phyloP scores from a whole-genome alignment of 2,113 vertebrate species.

The Saccopteryx bilineata region DNA sequence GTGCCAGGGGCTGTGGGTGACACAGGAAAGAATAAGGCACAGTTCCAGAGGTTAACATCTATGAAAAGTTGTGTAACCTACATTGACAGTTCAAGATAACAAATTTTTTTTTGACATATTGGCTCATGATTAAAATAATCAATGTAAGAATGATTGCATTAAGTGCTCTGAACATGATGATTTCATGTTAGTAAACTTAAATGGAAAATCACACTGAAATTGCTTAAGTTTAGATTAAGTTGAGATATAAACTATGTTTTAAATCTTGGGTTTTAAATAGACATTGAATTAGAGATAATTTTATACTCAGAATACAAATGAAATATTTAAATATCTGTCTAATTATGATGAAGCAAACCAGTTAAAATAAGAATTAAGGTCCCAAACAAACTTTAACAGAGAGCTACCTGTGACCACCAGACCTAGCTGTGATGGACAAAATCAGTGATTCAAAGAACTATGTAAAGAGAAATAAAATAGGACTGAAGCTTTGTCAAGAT shows the following conservation, averaged over 20 bases:
- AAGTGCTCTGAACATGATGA: not conserved
- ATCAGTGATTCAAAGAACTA: not conserved
- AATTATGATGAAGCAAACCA: not conserved
- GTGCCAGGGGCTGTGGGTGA: not conserved
- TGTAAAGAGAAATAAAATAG: fast-evolving
- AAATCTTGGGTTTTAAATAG: slow-evolving; percentile 29
- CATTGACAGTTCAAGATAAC: not conserved
- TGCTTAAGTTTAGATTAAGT: not conserved
- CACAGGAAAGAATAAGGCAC: not conserved
- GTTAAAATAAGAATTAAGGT: slow-evolving; percentile 9
- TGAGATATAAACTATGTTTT: not conserved
- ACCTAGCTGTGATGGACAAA: not conserved
- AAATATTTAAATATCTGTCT: slow-evolving; percentile 36
- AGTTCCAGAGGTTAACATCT: not conserved
- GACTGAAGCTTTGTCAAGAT: not conserved
- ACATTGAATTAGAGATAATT: not conserved
- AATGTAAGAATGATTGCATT: not conserved
- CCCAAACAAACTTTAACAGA: not conserved
- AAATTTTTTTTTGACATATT: not conserved
- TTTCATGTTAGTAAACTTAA: not conserved
- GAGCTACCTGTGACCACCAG: not conserved
- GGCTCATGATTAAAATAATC: not conserved
- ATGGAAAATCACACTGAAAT: not conserved
- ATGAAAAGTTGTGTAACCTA: not conserved
- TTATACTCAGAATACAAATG: not conserved